Conservation (phyloP, 2,113 vertebrate species). For the Cavia porcellus region DNA sequence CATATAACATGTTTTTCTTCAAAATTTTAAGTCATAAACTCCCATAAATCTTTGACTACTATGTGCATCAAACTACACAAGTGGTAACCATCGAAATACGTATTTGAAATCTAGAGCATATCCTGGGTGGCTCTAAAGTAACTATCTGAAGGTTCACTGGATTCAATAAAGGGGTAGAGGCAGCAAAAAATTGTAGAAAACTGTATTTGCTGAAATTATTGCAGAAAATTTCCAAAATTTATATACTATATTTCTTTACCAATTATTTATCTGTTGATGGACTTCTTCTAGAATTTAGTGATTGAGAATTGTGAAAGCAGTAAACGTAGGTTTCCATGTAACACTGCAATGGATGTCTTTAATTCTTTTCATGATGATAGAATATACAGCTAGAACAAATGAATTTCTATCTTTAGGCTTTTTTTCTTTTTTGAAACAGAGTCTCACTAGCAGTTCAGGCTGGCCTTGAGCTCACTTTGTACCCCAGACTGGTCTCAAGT, state of each 20-base stretch:
- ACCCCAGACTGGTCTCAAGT: no score
- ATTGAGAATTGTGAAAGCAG: no score
- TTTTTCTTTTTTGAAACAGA: no score
- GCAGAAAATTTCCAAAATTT: not conserved
- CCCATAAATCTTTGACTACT: not conserved
- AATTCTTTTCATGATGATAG: not conserved
- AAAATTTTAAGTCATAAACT: slow-evolving; percentile 53
- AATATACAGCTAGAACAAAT: not conserved
- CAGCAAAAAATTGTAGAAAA: not conserved
- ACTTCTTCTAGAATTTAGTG: no score
- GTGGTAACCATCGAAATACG: not conserved
- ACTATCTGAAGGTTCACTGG: not conserved
- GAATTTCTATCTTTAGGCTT: not conserved
- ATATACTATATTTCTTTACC: not conserved
- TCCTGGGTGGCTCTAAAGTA: not conserved
- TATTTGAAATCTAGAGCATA: not conserved
- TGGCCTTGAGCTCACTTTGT: no score
- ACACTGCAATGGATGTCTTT: not conserved
- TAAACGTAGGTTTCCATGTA: not conserved
- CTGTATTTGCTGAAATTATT: not conserved
- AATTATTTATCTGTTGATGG: no score
- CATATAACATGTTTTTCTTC: slow-evolving; percentile 56
- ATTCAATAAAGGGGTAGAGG: not conserved
- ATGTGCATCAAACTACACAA: not conserved
- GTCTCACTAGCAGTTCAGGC: no score